Conservation (phyloP, 2,113 vertebrate species). For the Thinocorus orbignyianus region DNA sequence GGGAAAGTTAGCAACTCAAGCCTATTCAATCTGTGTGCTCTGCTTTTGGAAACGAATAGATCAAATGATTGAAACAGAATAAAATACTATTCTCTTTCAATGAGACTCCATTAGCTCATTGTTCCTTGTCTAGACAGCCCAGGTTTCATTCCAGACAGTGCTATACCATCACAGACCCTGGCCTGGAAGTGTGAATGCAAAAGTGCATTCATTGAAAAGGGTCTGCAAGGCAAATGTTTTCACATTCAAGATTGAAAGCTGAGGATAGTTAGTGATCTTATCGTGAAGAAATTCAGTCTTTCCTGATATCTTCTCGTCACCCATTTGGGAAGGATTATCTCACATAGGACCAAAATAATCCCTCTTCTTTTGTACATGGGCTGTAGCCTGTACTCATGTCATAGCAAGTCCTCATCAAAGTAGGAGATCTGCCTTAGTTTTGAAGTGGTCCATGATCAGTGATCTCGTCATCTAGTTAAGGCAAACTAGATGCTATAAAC, state of each 20-base stretch:
- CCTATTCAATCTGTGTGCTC: neutral
- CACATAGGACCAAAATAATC: neutral
- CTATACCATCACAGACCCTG: neutral
- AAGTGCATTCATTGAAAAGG: neutral
- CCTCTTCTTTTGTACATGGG: neutral
- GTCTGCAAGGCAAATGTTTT: slow-evolving; percentile 21
- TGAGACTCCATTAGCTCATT: slow-evolving; percentile 5
- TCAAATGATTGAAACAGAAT: slow-evolving; percentile 39
- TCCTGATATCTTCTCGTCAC: neutral
- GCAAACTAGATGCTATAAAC: neutral
- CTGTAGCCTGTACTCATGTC: neutral
- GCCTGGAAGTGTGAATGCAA: neutral
- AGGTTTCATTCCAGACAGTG: slow-evolving; percentile 14
- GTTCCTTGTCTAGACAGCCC: neutral
- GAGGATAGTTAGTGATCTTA: neutral
- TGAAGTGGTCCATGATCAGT: neutral
- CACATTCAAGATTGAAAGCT: neutral
- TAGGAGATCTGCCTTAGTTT: neutral
- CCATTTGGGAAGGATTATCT: neutral
- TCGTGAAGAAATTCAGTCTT: neutral
- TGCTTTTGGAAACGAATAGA: slow-evolving; percentile 8
- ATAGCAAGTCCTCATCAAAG: neutral
- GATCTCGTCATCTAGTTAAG: neutral
- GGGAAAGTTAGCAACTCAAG: neutral
- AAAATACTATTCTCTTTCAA: neutral